Conservation (phyloP, 30 jellyfish, hydroid and myxozoan species). For the Hydractinia echinata region DNA sequence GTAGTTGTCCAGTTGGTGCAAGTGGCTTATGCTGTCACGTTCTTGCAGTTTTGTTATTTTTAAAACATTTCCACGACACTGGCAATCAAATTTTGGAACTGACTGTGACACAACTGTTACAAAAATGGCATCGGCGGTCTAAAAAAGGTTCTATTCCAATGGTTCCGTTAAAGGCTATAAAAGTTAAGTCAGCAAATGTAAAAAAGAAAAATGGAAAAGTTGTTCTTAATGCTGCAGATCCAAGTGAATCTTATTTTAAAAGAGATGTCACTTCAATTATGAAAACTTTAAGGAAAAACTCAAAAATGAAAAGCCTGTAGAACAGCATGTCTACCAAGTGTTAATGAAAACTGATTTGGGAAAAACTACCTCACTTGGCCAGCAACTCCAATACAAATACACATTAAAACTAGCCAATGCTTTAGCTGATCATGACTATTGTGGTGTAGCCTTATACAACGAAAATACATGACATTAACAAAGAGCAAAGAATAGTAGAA, state of each 20-base stretch:
- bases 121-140: conserved; percentile 21
- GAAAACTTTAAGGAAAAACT: conserved; percentile 12
- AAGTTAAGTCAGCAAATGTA: neutral
- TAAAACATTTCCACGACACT: conserved; percentile 22
- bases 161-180: neutral
- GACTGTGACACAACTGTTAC: conserved; percentile 12
- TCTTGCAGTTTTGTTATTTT: neutral
- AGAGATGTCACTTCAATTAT: conserved; percentile 13
- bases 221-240: conserved; percentile 20
- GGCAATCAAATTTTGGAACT: conserved; percentile 1
- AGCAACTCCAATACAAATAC: neutral
- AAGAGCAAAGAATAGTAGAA: too few species aligned
- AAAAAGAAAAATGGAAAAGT: neutral
- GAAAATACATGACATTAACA: neutral
- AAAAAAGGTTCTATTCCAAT: conserved; percentile 5
- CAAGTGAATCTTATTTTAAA: conserved; percentile 14
- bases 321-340: conserved; percentile 9
- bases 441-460: neutral
- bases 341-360: conserved; percentile 7
- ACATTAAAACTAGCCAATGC: neutral
- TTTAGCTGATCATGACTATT: conserved; percentile 2
- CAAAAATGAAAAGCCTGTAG: neutral
- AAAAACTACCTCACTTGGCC: neutral
- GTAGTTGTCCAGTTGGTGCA: conserved; percentile 25
- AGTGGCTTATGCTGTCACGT: conserved; percentile 26